phyloP scores from a whole-genome alignment of 1,140 invertebrate genomes.

The Cherax destructor region DNA sequence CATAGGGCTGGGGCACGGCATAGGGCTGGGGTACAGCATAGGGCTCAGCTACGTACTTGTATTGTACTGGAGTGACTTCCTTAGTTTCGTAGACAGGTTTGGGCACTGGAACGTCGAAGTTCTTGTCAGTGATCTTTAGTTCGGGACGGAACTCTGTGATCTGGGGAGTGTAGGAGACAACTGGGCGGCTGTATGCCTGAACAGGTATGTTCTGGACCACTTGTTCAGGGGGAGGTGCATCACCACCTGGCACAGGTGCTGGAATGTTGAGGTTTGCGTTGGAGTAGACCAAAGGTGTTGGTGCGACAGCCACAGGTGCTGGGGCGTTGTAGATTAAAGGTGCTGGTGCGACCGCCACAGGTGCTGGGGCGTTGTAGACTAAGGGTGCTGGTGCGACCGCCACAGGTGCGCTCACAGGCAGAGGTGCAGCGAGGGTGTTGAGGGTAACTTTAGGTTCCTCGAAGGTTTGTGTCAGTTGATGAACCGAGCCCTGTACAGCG shows the following conservation, averaged over 20 bases:
- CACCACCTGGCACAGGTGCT: conserved; percentile 30
- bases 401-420: background rate
- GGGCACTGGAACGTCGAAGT: conserved; percentile 60
- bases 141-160: conserved; percentile 64
- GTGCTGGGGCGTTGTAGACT: conserved; percentile 29
- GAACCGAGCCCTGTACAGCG: conserved; percentile 44
- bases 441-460: background rate
- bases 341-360: background rate
- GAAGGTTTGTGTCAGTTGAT: conserved; percentile 30
- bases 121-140: conserved; percentile 54
- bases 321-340: conserved; percentile 28
- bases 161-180: conserved; percentile 56
- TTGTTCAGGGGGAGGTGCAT: conserved; percentile 32
- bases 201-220: conserved; percentile 47
- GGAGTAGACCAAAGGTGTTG: conserved; percentile 26
- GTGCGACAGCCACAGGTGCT: conserved; percentile 7
- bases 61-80: conserved; percentile 61
- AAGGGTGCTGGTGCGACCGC: background rate
- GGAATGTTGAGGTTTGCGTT: conserved; percentile 47
- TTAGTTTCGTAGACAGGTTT: conserved; percentile 69
- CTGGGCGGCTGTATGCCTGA: conserved; percentile 36
- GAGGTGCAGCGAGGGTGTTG: background rate
- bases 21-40: conserved; percentile 69
- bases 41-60: conserved; percentile 68
- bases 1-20: conserved; percentile 63